phyloP scores from a whole-genome alignment of 2,888 invertebrate species.

The Apotomis capreana region DNA sequence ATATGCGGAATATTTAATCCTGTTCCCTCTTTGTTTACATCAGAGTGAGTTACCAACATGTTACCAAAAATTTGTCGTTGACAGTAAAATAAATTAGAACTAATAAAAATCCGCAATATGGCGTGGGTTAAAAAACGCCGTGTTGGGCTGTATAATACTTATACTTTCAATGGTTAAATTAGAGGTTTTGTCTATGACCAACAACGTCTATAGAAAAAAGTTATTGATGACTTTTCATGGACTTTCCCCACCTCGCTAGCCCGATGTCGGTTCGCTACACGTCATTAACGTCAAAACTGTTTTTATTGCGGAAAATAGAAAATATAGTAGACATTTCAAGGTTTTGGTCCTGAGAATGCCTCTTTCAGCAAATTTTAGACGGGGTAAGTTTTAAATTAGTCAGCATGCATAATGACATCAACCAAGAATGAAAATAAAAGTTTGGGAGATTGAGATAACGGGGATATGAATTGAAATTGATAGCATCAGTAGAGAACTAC shows the following conservation, averaged over 20 bases:
- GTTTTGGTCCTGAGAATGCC: constrained; percentile 54
- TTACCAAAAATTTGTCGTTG: no score
- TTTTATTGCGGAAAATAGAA: background rate
- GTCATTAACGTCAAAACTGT: constrained; percentile 40
- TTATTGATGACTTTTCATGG: constrained; percentile 8
- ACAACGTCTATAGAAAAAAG: constrained; percentile 19
- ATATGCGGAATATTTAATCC: no score
- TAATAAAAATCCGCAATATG: no score
- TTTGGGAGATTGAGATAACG: no score
- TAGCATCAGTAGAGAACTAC: no score
- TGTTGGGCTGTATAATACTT: no score
- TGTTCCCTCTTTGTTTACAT: no score
- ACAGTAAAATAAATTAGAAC: no score
- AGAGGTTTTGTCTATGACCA: constrained; percentile 17
- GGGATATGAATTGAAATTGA: no score
- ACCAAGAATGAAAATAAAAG: background rate
- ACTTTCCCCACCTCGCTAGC: background rate
- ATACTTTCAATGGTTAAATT: background rate
- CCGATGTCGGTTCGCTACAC: background rate
- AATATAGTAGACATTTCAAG: constrained; percentile 41
- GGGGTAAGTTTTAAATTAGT: constrained; percentile 56
- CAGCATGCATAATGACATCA: no score
- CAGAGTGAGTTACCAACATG: no score
- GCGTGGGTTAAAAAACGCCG: no score
- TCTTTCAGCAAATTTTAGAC: constrained; percentile 69